Evolutionary conservation across 2,888 invertebrate genomes (phyloP).

Genomic region (Ormia ochracea): DNA sequence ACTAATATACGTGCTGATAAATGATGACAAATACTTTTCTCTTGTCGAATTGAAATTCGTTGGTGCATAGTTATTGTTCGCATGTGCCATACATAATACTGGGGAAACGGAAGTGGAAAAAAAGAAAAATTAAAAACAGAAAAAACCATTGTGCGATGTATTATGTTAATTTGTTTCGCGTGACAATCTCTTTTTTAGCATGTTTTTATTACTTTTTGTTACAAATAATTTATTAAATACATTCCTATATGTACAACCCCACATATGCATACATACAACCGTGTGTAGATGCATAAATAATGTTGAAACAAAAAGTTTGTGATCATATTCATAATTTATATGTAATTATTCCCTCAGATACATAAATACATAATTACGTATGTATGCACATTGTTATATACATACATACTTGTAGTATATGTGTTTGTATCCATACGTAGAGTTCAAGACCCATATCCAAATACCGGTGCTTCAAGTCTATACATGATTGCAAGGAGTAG

Average conservation of each 20-base stretch:
- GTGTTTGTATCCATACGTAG: no score
- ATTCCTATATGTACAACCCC: no score
- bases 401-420: no score
- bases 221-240: neutral
- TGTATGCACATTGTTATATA: no score
- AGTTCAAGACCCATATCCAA: no score
- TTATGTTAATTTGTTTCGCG: conserved; percentile 47
- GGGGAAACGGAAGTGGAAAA: conserved; percentile 57
- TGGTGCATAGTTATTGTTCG: conserved; percentile 48
- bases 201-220: conserved; percentile 18
- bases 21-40: conserved; percentile 20
- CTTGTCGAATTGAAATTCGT: conserved; percentile 21
- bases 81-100: neutral
- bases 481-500: no score
- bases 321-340: neutral
- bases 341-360: no score
- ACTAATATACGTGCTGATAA: neutral
- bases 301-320: neutral
- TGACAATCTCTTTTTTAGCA: conserved; percentile 39
- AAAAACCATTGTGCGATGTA: conserved; percentile 6
- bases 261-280: neutral
- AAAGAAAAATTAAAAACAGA: neutral
- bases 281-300: neutral
- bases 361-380: no score
- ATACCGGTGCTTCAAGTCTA: no score